Base-by-base conservation (phyloP, 2,797 vertebrate genomes). In the Chiroxiphia lanceolata region DNA sequence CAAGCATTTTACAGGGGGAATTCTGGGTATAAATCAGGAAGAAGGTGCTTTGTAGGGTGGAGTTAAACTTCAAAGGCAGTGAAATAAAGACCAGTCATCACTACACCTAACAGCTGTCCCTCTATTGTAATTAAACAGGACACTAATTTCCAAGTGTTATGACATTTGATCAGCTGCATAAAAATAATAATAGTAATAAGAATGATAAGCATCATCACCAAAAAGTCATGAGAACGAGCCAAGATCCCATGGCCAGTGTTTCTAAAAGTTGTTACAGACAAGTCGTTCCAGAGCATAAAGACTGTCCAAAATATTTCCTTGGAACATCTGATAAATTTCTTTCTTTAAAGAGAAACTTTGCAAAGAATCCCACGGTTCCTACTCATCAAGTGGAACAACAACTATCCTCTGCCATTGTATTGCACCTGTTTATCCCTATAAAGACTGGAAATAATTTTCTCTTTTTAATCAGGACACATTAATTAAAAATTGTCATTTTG, bases 101-200 rank as follows among this genome's bases (percentile, higher is more conserved):
- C 63, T 94, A 15, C 56, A 74, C 38, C 76, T 94, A 87, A 74
- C 38, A 93, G 88, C 90, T 94, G 53, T 82, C 86, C 93, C 68
- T 80, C 89, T 94, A 47, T 92, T 94, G 90, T 90, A 95, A 95
- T 97, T 97, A 96, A 97, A 89, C 14, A 80, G 64, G 54, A 84
- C 93, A 92, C 94, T 92, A 59, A 97, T 96, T 95, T 78, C 71
- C 68, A 95, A 92, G 83, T 96, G 93, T 88, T 94, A 93, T 89
- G 93, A 95, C 87, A 80, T 92, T 95, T 80, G 91, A 95, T 96
- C 87, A 94, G 63, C 94, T 93, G 15, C 87, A 96, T 63, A 95
- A 95, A 90, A 91, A 93, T 45, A 95, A 95, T 92, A 95, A 83
- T 64, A 78, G 76, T 70, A 75, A 87, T 85, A 94, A 91, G 59